These are phyloP conservation scores for human DNA, from an alignment of 2,113 vertebrate species.

Conservation along the genomic window DNA sequence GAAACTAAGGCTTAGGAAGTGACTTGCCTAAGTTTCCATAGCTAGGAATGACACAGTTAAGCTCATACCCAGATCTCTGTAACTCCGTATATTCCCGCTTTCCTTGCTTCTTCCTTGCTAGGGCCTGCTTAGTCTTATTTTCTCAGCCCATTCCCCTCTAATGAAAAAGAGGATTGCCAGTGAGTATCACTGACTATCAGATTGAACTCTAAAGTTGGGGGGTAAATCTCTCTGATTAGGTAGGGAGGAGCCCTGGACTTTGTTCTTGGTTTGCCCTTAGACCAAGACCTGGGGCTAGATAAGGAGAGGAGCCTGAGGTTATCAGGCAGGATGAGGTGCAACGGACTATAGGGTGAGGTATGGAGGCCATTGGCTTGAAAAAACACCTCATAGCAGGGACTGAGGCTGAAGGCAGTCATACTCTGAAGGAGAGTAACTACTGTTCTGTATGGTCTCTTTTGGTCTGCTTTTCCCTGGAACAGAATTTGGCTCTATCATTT, in stretches of 20 bases:
- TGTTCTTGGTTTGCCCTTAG: conserved; percentile 39
- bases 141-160: neutral
- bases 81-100: neutral
- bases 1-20: neutral
- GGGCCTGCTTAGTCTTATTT: neutral
- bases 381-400: neutral
- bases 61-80: neutral
- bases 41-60: neutral
- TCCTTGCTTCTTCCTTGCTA: neutral
- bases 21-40: neutral
- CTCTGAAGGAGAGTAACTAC: neutral
- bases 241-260: conserved; percentile 2
- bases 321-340: neutral
- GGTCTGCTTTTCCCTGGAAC: neutral
- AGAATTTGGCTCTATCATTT: neutral
- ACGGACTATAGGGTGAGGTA: neutral
- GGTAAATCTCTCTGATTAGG: neutral
- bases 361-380: neutral
- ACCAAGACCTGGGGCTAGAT: neutral
- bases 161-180: neutral
- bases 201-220: neutral
- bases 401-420: neutral
- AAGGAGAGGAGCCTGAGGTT: neutral
- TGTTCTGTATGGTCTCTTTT: neutral
- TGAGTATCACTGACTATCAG: neutral